phyloP scores from a whole-genome alignment of 2,888 invertebrate species.

The Scaptomyza flava region DNA sequence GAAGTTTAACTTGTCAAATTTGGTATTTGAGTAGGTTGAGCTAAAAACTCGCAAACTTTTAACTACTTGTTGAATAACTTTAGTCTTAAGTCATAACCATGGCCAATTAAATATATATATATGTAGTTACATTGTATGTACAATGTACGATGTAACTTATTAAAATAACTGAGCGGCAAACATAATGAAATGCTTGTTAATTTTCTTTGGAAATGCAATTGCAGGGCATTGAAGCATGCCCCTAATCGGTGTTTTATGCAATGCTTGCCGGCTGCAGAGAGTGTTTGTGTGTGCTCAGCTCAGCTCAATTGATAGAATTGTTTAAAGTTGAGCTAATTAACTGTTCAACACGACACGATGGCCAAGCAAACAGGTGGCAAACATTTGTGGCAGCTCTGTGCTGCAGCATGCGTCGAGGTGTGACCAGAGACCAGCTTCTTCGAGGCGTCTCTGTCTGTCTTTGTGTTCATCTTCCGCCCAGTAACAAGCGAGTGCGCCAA shows the following conservation, averaged over 20 bases:
- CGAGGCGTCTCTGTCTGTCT: slow-evolving; percentile 13
- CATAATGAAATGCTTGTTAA: slow-evolving; percentile 12
- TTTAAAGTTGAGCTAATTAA: slow-evolving; percentile 62
- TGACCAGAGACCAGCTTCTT: slow-evolving; percentile 51
- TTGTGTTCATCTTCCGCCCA: slow-evolving; percentile 25
- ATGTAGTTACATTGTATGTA: background rate
- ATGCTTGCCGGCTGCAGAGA: slow-evolving; percentile 4
- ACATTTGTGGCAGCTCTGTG: slow-evolving; percentile 30
- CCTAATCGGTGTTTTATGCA: slow-evolving; percentile 68
- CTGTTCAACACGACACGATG: slow-evolving; percentile 28
- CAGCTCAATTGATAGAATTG: slow-evolving; percentile 68
- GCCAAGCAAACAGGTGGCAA: slow-evolving; percentile 40
- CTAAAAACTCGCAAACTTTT: background rate
- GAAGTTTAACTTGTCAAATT: background rate
- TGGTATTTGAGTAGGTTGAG: background rate
- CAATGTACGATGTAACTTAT: slow-evolving; percentile 1
- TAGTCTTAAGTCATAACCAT: background rate
- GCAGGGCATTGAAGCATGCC: slow-evolving; percentile 67
- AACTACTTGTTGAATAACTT: slow-evolving; percentile 4
- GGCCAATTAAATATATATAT: slow-evolving; percentile 13
- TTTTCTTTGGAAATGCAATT: slow-evolving; percentile 48
- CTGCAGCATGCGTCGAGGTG: slow-evolving; percentile 61
- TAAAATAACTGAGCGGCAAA: slow-evolving; percentile 6
- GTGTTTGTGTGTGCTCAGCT: slow-evolving; percentile 27
- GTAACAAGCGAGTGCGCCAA: slow-evolving; percentile 64